These are phyloP conservation scores for Pilophorus perplexus DNA, from an alignment of 2,888 invertebrate species.

Conservation along the genomic window DNA sequence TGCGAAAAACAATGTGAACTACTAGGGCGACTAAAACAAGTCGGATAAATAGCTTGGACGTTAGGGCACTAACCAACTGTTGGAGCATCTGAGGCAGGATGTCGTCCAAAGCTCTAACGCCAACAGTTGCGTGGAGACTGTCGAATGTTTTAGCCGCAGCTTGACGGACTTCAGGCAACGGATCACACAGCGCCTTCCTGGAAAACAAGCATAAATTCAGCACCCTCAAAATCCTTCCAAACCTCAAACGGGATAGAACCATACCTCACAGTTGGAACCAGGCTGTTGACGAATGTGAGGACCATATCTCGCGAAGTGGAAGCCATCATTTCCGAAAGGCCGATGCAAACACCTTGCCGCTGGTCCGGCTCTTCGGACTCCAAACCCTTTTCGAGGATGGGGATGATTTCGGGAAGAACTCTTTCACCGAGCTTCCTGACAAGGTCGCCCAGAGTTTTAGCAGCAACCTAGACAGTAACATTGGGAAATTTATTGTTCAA, in stretches of 20 bases:
- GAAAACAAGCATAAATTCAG: not conserved
- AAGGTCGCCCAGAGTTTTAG: constrained; percentile 92
- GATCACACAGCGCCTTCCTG: constrained; percentile 87
- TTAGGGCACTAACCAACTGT: constrained; percentile 58
- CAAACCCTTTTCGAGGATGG: constrained; percentile 90
- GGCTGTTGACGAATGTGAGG: constrained; percentile 79
- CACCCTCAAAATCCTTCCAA: not conserved
- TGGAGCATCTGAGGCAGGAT: constrained; percentile 89
- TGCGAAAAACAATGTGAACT: too few relatives aligned
- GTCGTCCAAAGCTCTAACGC: constrained; percentile 90
- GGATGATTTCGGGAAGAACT: constrained; percentile 96
- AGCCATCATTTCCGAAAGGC: constrained; percentile 94
- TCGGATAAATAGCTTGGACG: not conserved
- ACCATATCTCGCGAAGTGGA: constrained; percentile 95
- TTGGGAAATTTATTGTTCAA: too few relatives aligned
- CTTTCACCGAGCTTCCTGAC: constrained; percentile 96
- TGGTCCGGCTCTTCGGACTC: constrained; percentile 90
- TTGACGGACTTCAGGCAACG: constrained; percentile 83
- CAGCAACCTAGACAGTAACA: constrained; percentile 78
- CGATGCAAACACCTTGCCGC: constrained; percentile 97
- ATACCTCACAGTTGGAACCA: constrained; percentile 84
- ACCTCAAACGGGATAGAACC: not conserved
- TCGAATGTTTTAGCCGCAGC: constrained; percentile 98
- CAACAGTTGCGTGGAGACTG: constrained; percentile 90
- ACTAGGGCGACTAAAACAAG: too few relatives aligned